These are phyloP conservation scores for Eumeta japonica DNA, from an alignment of 1,140 invertebrate genomes.

Conservation along the genomic window DNA sequence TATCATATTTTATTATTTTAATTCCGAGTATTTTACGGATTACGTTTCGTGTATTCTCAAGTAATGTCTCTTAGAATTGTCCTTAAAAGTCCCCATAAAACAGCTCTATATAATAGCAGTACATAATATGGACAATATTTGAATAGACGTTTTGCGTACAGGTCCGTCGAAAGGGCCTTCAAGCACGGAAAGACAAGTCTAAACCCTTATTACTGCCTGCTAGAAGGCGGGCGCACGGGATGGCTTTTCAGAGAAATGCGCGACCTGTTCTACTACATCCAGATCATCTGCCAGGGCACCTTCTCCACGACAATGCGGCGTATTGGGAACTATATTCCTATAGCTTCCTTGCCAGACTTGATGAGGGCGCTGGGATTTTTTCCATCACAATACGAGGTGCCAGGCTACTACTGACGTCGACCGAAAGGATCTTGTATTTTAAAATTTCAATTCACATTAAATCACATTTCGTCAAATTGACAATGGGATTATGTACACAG, in stretches of 20 bases:
- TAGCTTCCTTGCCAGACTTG: constrained; percentile 68
- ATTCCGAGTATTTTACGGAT: no score
- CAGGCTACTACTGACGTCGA: no score
- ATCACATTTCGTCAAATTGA: no score
- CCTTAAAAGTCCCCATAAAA: no score
- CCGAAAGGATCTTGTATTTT: no score
- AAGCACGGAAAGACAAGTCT: constrained; percentile 57
- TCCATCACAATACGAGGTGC: constrained; percentile 69
- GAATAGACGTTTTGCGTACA: no score
- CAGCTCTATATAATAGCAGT: no score
- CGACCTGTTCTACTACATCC: constrained; percentile 72
- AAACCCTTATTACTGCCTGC: constrained; percentile 59
- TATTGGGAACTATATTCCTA: constrained; percentile 60
- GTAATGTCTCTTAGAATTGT: no score
- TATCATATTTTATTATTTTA: constrained; percentile 1
- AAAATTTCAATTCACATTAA: no score
- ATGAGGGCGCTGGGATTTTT: constrained; percentile 74
- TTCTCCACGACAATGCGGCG: constrained; percentile 60
- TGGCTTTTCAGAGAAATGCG: constrained; percentile 69
- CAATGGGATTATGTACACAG: no score
- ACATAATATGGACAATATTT: no score
- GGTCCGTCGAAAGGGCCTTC: constrained; percentile 55
- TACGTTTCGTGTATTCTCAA: no score
- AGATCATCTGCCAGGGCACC: constrained; percentile 69
- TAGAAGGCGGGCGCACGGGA: constrained; percentile 60